Evolutionary conservation across 2,888 invertebrate genomes (phyloP), one percentile per base, ranked within the genome.

Genomic region (Sepiola atlantica): DNA sequence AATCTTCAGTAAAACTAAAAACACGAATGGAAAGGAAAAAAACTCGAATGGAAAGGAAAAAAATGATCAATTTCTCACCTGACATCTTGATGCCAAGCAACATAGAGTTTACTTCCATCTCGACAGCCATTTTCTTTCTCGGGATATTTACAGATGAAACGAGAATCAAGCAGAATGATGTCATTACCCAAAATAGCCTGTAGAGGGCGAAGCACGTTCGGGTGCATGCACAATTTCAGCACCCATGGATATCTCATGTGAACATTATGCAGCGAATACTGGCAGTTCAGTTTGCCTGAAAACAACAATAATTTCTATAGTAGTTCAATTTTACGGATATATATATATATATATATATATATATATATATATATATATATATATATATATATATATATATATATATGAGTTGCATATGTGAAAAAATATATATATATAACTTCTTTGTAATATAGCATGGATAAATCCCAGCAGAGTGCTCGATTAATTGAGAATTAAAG

Each of bases 71-170:
- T 45, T 55, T 55, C 92, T 91, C 94, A 96, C 96, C 95, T 95
- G 21, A 95, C 95, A 92, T 96, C 96, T 93, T 96, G 96, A 90
- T 96, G 96, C 96, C 96, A 96, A 16, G 96, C 96, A 0, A 96
- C 96, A 61, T 95, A 96, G 0, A 95, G 95, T 92, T 95, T 95
- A 6, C 57, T 92, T 12, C 95, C 95, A 18, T 95, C 94, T 12
- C 94, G 94, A 21, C 92, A 14, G 16, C 90, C 90, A 16, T 95
- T 94, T 18, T 94, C 95, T 0, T 93, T 45, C 1, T 94, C 94
- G 0, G 96, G 95, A 94, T 96, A 96, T 94, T 96, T 96, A 95
- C 95, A 95, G 95, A 96, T 96, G 94, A 96, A 96, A 24, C 96
- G 94, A 0, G 96, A 96, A 94, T 96, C 96, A 35, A 96, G 95